Evolutionary conservation across 2,113 vertebrate genomes (phyloP).

Genomic region (Trachemys scripta): DNA sequence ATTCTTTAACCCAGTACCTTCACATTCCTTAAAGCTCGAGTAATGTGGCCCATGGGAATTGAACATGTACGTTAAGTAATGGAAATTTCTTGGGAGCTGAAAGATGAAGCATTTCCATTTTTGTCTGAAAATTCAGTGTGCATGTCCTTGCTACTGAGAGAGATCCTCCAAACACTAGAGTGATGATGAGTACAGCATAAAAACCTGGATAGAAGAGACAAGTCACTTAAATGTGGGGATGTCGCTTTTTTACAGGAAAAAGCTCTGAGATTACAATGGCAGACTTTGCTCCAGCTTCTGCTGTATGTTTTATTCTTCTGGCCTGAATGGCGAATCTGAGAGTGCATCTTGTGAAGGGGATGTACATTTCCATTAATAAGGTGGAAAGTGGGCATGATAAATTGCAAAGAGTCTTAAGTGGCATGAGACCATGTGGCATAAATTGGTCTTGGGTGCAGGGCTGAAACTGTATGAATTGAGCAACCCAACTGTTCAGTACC

Average conservation of each 20-base stretch:
- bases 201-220: background rate
- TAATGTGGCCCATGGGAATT: constrained; percentile 11
- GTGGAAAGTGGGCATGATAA: background rate
- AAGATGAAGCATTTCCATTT: background rate
- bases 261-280: background rate
- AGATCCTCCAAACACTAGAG: background rate
- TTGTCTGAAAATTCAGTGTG: background rate
- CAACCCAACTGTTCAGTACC: background rate
- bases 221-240: accelerated
- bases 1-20: background rate
- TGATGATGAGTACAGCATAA: accelerated
- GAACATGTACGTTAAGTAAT: constrained; percentile 35
- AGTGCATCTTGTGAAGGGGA: background rate
- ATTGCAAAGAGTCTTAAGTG: accelerated
- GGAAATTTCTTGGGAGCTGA: constrained; percentile 38
- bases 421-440: accelerated
- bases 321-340: background rate
- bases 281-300: background rate
- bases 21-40: constrained; percentile 18
- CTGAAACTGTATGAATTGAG: background rate
- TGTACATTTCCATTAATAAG: background rate
- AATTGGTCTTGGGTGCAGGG: background rate
- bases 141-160: background rate
- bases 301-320: accelerated
- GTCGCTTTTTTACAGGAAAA: background rate